Percentiles rank a stretch among this genome's conserved stretches.
Evolutionary conservation across 2,888 invertebrate species (phyloP).

Genomic region (Hetaerina titia): DNA sequence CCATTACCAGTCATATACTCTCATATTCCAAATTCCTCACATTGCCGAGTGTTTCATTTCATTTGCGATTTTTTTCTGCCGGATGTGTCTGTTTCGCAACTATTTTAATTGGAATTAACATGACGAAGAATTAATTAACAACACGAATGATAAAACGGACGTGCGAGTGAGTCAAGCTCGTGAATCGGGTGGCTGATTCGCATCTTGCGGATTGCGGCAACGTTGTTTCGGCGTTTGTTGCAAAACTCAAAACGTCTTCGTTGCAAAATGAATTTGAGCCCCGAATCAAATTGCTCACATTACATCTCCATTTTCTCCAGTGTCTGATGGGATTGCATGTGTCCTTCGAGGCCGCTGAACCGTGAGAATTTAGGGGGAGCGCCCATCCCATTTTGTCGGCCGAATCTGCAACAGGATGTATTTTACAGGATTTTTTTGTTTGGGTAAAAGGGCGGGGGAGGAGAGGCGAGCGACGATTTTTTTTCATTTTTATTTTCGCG

Average conservation of each 20-base stretch:
- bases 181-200: too few species aligned
- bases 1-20: too few species aligned
- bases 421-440: neutral
- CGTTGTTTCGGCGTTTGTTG: neutral
- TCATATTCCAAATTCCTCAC: too few species aligned
- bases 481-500: neutral
- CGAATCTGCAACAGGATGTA: slow-evolving; percentile 31
- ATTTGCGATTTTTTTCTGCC: too few species aligned
- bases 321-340: neutral
- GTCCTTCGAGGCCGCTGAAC: neutral
- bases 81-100: too few species aligned
- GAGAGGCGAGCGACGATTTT: neutral
- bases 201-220: neutral
- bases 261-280: neutral
- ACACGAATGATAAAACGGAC: too few species aligned
- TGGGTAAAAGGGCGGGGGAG: neutral
- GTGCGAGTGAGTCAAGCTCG: too few species aligned
- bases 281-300: neutral
- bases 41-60: too few species aligned
- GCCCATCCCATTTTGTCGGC: neutral
- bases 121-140: too few species aligned
- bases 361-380: neutral
- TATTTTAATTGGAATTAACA: too few species aligned
- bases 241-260: neutral
- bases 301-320: neutral